A percentile compares a stretch with the other conserved stretches of the same genome.
Conservation (phyloP, 35 echinoderm and acorn worm species). For the Stichopus chloronotus region DNA sequence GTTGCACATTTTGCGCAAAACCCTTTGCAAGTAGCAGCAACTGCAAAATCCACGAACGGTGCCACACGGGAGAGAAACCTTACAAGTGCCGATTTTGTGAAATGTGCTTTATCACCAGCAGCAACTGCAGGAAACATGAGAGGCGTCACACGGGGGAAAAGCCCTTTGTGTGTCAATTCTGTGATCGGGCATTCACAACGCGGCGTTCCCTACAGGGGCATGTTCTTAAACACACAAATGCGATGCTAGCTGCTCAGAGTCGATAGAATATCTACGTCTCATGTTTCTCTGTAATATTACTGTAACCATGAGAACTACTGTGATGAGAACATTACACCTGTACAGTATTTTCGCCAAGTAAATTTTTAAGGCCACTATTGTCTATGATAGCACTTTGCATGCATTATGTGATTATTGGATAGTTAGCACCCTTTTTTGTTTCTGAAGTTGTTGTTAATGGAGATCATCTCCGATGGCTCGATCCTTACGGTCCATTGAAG, state of each 20-base stretch:
- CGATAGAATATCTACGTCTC: background rate
- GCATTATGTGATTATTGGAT: too few relatives aligned
- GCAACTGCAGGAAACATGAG: conserved; percentile 54
- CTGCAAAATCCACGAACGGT: conserved; percentile 64
- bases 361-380: too few relatives aligned
- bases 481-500: too few relatives aligned
- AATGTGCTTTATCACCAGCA: conserved; percentile 42
- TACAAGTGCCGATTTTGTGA: conserved; percentile 57
- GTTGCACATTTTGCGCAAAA: conserved; percentile 63
- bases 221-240: background rate
- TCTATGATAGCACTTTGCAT: too few relatives aligned
- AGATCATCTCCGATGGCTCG: too few relatives aligned
- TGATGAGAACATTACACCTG: too few relatives aligned
- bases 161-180: conserved; percentile 48
- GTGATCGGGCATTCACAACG: conserved; percentile 43
- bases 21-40: conserved; percentile 61
- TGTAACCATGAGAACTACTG: too few relatives aligned
- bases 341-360: too few relatives aligned
- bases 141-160: conserved; percentile 59
- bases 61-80: conserved; percentile 71
- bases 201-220: conserved; percentile 30
- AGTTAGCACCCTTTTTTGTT: too few relatives aligned
- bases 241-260: background rate
- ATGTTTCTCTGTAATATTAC: too few relatives aligned
- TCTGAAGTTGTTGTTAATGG: too few relatives aligned